These are phyloP conservation scores for Limulus polyphemus DNA, from an alignment of 2,888 invertebrate genomes.

Conservation along the genomic window DNA sequence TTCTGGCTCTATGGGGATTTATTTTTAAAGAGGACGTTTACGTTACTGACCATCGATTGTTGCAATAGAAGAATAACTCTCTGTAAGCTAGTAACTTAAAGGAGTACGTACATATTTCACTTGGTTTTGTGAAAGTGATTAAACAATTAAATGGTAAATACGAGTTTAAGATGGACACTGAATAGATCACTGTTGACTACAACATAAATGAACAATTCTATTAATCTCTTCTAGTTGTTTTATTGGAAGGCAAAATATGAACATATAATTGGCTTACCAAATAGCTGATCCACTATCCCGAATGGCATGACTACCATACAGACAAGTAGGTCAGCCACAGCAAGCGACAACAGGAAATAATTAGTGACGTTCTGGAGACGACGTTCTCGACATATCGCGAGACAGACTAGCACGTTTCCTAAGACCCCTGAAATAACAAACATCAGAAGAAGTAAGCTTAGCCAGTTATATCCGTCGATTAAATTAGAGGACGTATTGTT, in stretches of 20 bases:
- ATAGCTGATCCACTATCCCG: constrained; percentile 81
- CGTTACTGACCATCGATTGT: too few relatives aligned
- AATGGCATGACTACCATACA: constrained; percentile 91
- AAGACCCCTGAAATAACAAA: constrained; percentile 78
- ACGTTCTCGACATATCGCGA: constrained; percentile 80
- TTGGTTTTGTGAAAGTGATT: too few relatives aligned
- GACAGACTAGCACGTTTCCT: constrained; percentile 83
- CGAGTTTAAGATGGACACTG: too few relatives aligned
- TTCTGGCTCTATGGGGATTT: too few relatives aligned
- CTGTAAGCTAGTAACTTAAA: too few relatives aligned
- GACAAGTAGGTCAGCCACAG: constrained; percentile 84
- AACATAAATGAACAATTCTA: too few relatives aligned
- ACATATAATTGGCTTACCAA: constrained; percentile 53
- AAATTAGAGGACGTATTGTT: neutral
- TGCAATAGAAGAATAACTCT: too few relatives aligned
- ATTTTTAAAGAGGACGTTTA: too few relatives aligned
- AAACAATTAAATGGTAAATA: too few relatives aligned
- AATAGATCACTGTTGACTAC: too few relatives aligned
- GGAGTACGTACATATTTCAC: too few relatives aligned
- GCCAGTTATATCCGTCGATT: constrained; percentile 52
- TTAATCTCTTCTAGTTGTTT: too few relatives aligned
- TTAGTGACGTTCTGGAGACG: constrained; percentile 88
- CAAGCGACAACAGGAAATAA: constrained; percentile 83
- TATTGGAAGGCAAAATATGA: neutral
- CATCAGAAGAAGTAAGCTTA: constrained; percentile 65